Conservation (phyloP, 1,140 invertebrate species). For the Helicoverpa zea region DNA sequence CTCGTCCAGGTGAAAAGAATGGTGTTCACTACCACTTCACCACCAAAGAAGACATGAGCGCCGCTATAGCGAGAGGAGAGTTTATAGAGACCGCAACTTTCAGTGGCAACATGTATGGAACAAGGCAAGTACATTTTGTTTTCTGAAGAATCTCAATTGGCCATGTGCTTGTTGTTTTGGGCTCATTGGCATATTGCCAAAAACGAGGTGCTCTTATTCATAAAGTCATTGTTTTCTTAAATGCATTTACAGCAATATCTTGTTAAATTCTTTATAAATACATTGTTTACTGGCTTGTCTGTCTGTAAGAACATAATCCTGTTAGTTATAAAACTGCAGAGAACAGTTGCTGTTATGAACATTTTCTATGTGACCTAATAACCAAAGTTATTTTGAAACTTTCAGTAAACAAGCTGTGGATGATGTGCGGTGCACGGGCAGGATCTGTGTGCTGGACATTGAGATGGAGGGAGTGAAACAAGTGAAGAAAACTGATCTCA, state of each 20-base stretch:
- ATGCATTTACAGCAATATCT: conserved; percentile 13
- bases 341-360: conserved; percentile 18
- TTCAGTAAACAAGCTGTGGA: conserved; percentile 95
- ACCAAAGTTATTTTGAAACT: conserved; percentile 56
- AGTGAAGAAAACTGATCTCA: conserved; percentile 94
- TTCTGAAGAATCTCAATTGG: conserved; percentile 52
- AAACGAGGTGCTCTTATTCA: conserved; percentile 58
- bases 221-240: conserved; percentile 62
- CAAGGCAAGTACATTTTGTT: conserved; percentile 89
- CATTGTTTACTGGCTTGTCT: not conserved
- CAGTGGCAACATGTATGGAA: conserved; percentile 98
- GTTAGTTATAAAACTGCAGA: not conserved
- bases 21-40: conserved; percentile 97
- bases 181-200: conserved; percentile 75
- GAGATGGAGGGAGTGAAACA: conserved; percentile 98
- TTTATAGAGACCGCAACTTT: conserved; percentile 98
- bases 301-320: too few relatives aligned
- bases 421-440: conserved; percentile 92
- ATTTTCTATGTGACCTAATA: conserved; percentile 39
- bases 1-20: conserved; percentile 91
- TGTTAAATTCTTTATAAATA: not conserved
- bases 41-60: conserved; percentile 91
- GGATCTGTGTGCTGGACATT: conserved; percentile 98
- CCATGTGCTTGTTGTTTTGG: conserved; percentile 81
- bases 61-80: conserved; percentile 92